Evolutionary conservation across 92 coral and sea anemone species (phyloP), one percentile per base, ranked within the genome.

Genomic region (Scolanthus callimorphus): DNA sequence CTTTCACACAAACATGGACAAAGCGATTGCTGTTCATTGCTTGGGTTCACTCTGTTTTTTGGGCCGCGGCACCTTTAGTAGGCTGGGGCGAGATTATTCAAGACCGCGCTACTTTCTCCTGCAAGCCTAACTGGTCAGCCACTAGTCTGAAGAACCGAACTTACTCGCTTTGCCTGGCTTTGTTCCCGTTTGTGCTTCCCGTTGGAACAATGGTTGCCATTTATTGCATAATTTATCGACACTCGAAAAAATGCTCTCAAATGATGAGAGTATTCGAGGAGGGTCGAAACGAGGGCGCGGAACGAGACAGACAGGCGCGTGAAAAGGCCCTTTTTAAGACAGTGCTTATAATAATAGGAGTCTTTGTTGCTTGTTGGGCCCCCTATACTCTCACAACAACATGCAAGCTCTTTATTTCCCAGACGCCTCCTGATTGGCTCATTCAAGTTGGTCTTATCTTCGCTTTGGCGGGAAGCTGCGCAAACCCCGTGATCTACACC

Each of bases 101-200:
- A 20, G 96, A 87, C 28, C 51, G 67, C 1, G 69, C 65, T 11
- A 87, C 96, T 30, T 64, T 66, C 69, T 46, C 96, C 13, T 87
- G 96, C 74, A 87, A 87, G 54, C 96, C 96, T 15, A 78, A 87
- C 73, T 87, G 96, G 96, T 69, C 86, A 50, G 90, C 96, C 23
- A 29, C 49, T 13, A 72, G 79, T 17, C 46, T 83, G 4, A 54
- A 39, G 31, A 69, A 83, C 69, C 60, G 56, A 27, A 61, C 60
- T 23, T 87, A 78, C 51, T 73, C 96, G 20, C 55, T 87, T 38
- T 76, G 90, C 2, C 64, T 87, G 37, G 90, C 90, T 27, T 66
- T 62, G n/a, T 83, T 78, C 53, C 79, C 90, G 27, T 87, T 87
- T 34, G 96, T 76, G 1, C 31, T 74, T 19, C 96, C 96, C 1